Evolutionary conservation across 2,797 vertebrate genomes (phyloP), one percentile per base, ranked within the genome.

Genomic region (Ara ararauna): DNA sequence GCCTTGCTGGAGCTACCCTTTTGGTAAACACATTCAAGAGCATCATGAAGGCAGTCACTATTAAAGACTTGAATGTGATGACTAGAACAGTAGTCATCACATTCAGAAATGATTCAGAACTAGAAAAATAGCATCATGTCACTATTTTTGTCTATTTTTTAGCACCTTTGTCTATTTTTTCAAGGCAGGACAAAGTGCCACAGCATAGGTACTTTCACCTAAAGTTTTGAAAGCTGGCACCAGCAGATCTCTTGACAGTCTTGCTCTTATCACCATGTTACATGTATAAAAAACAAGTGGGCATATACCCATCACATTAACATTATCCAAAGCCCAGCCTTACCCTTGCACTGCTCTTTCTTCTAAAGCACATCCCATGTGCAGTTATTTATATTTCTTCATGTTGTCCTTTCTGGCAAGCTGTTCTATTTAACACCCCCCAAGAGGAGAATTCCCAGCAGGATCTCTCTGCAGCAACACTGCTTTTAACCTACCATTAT

Each of bases 401-500:
- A 61, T 22, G 74, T 81, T 83, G 86, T 75, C 88, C 65, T 87
- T 91, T 95, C 65, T 0, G 0, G 75, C 56, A 92, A 80, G 67
- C 80, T 86, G 51, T 56, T 94, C 85, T 91, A 67, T 73, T 89
- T 93, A 95, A 74, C 79, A 79, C 30, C 65, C 56, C 34, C 45
- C 27, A 3, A 89, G 86, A 87, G 68, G 51, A 80, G 68, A 87
- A 87, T 61, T 92, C 93, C 93, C 94, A 94, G 88, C 74, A 95
- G 83, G 87, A 82, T 19, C 13, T 87, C 90, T 85, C 72, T 75
- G 34, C 58, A 93, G 84, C 68, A 95, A 10, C 68, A 50, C 53
- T 90, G 78, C 61, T 95, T 95, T 96, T 96, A 96, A 94, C 93
- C 86, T 81, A 45, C 38, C 75, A 42, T 85, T 96, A 77, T 80